These are phyloP conservation scores for Pseudomyrmex cubaensis DNA, from an alignment of 1,140 invertebrate genomes.

Conservation along the genomic window DNA sequence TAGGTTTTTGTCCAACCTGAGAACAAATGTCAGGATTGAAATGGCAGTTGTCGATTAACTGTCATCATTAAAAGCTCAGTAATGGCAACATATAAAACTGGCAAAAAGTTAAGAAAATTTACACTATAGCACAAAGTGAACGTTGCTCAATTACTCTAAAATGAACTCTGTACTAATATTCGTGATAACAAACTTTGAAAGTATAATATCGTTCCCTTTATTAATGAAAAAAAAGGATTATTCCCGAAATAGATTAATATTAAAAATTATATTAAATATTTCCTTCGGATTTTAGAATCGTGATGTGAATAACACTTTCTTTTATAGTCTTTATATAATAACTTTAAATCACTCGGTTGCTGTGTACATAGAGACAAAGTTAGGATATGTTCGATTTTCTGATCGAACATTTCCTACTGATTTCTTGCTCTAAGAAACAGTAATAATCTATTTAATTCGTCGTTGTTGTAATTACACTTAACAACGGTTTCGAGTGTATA, in stretches of 20 bases:
- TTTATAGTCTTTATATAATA: neutral
- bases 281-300: neutral
- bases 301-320: neutral
- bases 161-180: no score
- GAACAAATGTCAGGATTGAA: constrained; percentile 18
- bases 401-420: constrained; percentile 17
- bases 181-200: no score
- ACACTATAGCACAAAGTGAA: constrained; percentile 7
- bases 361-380: neutral
- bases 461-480: constrained; percentile 29
- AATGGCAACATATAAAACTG: constrained; percentile 23
- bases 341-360: neutral
- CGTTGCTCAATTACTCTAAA: constrained; percentile 14
- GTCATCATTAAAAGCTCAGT: neutral
- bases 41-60: constrained; percentile 9
- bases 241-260: neutral
- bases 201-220: neutral
- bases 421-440: constrained; percentile 13
- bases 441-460: constrained; percentile 1
- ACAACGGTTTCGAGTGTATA: constrained; percentile 5
- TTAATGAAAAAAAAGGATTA: neutral
- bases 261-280: constrained; percentile 16
- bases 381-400: constrained; percentile 7
- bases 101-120: constrained; percentile 28
- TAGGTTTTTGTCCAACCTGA: constrained; percentile 16